Base-by-base conservation (phyloP, 2,797 vertebrate species). In the Balearica regulorum region DNA sequence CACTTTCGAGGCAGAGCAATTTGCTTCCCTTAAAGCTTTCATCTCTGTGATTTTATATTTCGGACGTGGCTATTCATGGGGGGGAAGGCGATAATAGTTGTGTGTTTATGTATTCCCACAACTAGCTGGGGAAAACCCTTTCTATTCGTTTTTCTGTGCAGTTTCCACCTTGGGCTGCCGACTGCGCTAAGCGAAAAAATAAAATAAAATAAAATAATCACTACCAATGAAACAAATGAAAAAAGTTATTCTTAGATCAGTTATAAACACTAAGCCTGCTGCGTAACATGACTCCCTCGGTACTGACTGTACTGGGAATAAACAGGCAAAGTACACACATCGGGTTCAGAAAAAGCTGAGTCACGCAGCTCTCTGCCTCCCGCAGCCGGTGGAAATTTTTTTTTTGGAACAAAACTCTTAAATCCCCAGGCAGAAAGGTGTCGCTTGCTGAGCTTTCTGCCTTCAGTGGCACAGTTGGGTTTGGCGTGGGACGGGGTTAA, bases 171-270 rank as follows among this genome's bases (percentile, higher is more conserved):
- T 13, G 13, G 62, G 77, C 80, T 93, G 71, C 92, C 83, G 49
- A 71, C 80, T 35, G 57, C 3, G 31, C 58, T 33, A 75, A 80
- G 76, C 13, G 21, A 48, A 91, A 41, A 41, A 57, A 37, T 15
- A 54, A 20, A 54, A 44, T 21, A 48, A 66, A 43, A 25, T 33
- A 68, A 37, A 64, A 72, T 6, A 19, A 83, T 18, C 65, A 18
- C 78, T 37, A 33, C 33, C 68, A 89, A 22, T n/a, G 58, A 85
- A 94, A 79, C 83, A 82, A 80, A 82, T 57, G 71, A 64, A 55
- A 71, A 13, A 78, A 92, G 93, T 87, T 97, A 97, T 98, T 97
- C 96, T 97, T 96, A 98, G 96, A 72, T 82, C 75, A 64, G 88
- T 55, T 82, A 90, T 82, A 95, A 95, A 95, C 87, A 95, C 46